phyloP scores from a whole-genome alignment of 2,888 invertebrate genomes.

The Baccha elongata region DNA sequence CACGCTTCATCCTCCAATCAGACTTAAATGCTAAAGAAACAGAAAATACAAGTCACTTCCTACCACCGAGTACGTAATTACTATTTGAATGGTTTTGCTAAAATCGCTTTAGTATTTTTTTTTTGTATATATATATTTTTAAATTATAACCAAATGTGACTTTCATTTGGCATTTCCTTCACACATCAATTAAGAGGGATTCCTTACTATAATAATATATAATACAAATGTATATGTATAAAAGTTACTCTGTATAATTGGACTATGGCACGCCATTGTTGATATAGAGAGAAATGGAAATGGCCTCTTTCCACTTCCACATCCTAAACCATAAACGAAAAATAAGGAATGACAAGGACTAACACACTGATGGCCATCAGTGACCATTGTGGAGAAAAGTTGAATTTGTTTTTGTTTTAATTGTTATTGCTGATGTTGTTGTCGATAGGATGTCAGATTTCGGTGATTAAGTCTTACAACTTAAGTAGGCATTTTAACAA shows the following conservation, averaged over 20 bases:
- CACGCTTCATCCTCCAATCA: slow-evolving; percentile 11
- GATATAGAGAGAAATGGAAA: slow-evolving; percentile 28
- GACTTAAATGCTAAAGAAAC: background rate
- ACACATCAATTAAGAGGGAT: slow-evolving; percentile 49
- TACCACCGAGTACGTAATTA: slow-evolving; percentile 28
- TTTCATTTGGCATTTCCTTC: slow-evolving; percentile 50
- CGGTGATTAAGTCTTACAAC: slow-evolving; percentile 31
- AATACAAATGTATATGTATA: background rate
- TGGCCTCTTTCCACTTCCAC: slow-evolving; percentile 6
- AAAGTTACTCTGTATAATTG: slow-evolving; percentile 31
- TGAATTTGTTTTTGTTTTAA: slow-evolving; percentile 36
- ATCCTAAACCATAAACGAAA: slow-evolving; percentile 5
- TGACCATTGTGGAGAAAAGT: slow-evolving; percentile 37
- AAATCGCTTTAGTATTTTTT: slow-evolving; percentile 44
- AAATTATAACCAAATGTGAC: slow-evolving; percentile 51
- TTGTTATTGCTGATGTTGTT: slow-evolving; percentile 42
- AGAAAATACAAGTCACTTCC: slow-evolving; percentile 46
- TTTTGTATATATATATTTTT: too few relatives aligned
- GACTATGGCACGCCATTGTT: slow-evolving; percentile 47
- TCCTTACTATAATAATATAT: slow-evolving; percentile 16
- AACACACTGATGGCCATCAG: background rate
- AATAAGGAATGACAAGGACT: slow-evolving; percentile 3
- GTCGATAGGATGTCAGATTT: slow-evolving; percentile 41
- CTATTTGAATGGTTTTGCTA: slow-evolving; percentile 34
- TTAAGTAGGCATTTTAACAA: slow-evolving; percentile 33